Evolutionary conservation across 2,888 invertebrate species (phyloP), one percentile per base, ranked within the genome.

Genomic region (Sminthurinus aureus): DNA sequence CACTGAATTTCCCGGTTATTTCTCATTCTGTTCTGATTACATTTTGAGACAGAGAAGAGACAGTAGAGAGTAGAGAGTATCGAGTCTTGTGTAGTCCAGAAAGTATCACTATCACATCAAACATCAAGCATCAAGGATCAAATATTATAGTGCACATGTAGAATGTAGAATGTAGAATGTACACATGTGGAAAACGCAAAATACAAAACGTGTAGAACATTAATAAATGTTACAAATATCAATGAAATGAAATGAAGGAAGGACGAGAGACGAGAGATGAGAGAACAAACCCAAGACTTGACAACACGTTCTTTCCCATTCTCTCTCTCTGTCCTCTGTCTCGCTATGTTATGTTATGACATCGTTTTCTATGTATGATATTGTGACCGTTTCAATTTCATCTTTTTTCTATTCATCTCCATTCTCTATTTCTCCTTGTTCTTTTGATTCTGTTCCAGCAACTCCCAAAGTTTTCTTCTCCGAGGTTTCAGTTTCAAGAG

Each of bases 151-250:
- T 38, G n/a, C n/a, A n/a, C n/a, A 38, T 38, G 38, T n/a, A n/a
- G n/a, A n/a, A n/a, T n/a, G n/a, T n/a, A n/a, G n/a, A n/a, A 38
- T 38, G 38, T 38, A 4, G 1, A 38, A 38, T 38, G 38, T 38
- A 38, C 38, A 38, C 38, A 38, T 38, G 38, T 38, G 38, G 38
- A 38, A 38, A 38, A 38, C 38, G 38, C 38, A 38, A 38, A 38
- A 38, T 6, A 4, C 38, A 38, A 38, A 38, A 79, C 79, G 73
- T 81, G 58, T 18, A 51, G 69, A 71, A 81, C 80, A 81, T 81
- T 81, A 81, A 81, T 81, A 81, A 73, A 73, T 81, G 80, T 81
- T 73, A 71, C 71, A 73, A 51, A 81, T 81, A 22, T 81, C 73
- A 81, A 71, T 81, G 50, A 73, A 50, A 20, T 75, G 52, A 52